Evolutionary conservation across 2,113 vertebrate species (phyloP).

Genomic region (Herpailurus yagouaroundi): DNA sequence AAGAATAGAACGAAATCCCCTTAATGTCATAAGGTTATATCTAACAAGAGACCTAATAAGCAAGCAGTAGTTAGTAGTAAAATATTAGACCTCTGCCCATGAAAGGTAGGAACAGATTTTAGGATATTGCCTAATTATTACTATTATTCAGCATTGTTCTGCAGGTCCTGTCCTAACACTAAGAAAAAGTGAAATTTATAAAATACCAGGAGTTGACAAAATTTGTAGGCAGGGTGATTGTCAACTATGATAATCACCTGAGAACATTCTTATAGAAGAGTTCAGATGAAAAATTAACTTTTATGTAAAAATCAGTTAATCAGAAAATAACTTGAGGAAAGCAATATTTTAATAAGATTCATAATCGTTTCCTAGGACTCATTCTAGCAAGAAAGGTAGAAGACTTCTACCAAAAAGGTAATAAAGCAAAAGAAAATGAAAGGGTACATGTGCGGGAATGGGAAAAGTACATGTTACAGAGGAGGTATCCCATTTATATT

Average conservation of each 20-base stretch:
- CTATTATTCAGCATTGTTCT: background rate
- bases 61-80: background rate
- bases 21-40: background rate
- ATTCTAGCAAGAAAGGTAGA: background rate
- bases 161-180: background rate
- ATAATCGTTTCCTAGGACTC: background rate
- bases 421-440: background rate
- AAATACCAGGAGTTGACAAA: background rate
- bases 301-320: constrained; percentile 2
- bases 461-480: background rate
- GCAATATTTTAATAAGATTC: background rate
- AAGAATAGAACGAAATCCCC: background rate
- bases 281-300: background rate
- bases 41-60: background rate
- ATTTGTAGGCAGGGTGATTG: background rate
- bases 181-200: background rate
- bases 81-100: background rate
- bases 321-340: background rate
- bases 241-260: background rate
- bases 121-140: background rate
- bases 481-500: background rate
- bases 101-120: background rate
- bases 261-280: background rate
- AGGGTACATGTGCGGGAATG: background rate
- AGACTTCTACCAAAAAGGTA: background rate